Evolutionary conservation across 2,888 invertebrate species (phyloP), one percentile per base, ranked within the genome.

Genomic region (Athripsodes cinereus): DNA sequence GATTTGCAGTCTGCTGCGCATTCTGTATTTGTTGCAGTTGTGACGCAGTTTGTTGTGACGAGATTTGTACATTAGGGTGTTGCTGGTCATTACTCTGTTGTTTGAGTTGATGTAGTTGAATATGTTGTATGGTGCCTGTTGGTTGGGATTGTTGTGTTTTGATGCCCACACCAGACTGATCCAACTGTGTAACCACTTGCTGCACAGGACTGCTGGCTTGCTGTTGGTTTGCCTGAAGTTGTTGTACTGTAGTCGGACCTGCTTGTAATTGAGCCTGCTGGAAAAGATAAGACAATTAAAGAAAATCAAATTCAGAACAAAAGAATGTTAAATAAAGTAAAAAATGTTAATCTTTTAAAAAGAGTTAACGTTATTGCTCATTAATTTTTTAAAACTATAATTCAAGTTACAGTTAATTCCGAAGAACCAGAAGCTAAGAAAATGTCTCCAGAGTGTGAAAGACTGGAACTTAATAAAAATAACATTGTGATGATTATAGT

Each of bases 221-320:
- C 52, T 68, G 69, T 52, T 68, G 69, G 55, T 68, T 67, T 59
- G 68, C 67, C 53, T 69, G 68, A 40, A 69, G 65, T 57, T 71
- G 67, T 48, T 61, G 60, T 10, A 60, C 59, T 52, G 55, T 58
- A 26, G 62, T 51, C 13, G 65, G 63, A 47, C 68, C 70, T 68
- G 75, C 81, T 67, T 87, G 87, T 52, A 87, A 72, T 68, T 87
- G 86, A 52, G 87, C 84, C 76, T 87, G 87, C 85, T 87, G 67
- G 18, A 68, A 68, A 60, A 11, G 50, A 52, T 31, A 31, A 6
- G 6, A 31, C 31, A 8, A 31, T 31, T 31, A 31, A 8, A 11
- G 11, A 31, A 31, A 31, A 8, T 8, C 11, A 31, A 6, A 8
- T 31, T 31, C 31, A 31, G 11, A 31, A 31, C n/a, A n/a, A n/a